Conservation (phyloP, 2,888 invertebrate genomes). For the Glomeris marginata region DNA sequence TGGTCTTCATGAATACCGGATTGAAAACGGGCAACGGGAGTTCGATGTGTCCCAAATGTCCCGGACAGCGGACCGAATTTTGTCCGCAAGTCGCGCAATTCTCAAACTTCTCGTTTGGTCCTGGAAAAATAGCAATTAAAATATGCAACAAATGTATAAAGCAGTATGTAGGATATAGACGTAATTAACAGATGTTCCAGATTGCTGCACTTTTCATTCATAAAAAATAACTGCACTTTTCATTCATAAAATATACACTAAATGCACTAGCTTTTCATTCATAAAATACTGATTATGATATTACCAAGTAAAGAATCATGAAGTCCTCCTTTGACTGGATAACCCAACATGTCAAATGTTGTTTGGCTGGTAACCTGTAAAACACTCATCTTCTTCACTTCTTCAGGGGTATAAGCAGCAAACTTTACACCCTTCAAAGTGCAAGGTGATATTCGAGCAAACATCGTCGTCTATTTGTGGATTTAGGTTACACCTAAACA, state of each 20-base stretch:
- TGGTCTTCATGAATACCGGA: constrained; percentile 65
- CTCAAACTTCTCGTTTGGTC: constrained; percentile 40
- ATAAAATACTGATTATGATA: not conserved
- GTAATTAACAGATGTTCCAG: no score
- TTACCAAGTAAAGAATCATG: constrained; percentile 73
- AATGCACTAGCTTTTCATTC: constrained; percentile 5
- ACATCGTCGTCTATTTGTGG: no score
- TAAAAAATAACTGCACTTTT: no score
- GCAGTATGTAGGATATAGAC: no score
- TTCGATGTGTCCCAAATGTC: constrained; percentile 90
- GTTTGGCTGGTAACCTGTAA: constrained; percentile 59
- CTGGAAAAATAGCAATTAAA: no score
- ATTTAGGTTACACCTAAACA: no score
- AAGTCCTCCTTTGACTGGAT: constrained; percentile 69
- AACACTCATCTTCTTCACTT: constrained; percentile 64
- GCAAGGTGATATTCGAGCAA: not conserved
- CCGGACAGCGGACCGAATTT: constrained; percentile 53
- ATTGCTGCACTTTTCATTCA: no score
- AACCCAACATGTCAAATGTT: constrained; percentile 66
- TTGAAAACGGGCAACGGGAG: constrained; percentile 77
- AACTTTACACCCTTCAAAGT: constrained; percentile 38
- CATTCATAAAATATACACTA: not conserved
- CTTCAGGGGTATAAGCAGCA: constrained; percentile 55
- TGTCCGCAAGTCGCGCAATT: constrained; percentile 66
- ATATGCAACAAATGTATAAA: constrained; percentile 29